These are phyloP conservation scores for Sigmodon hispidus DNA, from an alignment of 2,113 vertebrate species.

Conservation along the genomic window DNA sequence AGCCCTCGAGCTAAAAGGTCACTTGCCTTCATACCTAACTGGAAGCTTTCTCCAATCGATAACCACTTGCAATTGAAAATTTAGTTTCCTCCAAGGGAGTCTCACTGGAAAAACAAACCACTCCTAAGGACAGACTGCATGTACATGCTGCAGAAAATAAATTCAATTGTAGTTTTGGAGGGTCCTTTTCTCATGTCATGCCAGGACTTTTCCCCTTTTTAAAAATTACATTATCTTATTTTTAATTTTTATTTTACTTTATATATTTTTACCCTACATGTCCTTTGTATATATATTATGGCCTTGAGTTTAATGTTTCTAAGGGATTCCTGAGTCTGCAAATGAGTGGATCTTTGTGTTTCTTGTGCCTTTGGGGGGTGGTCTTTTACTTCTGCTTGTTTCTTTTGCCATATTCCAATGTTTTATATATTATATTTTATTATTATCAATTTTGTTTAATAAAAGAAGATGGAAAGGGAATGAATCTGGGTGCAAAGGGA, in stretches of 20 bases:
- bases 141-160: background rate
- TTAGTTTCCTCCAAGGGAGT: background rate
- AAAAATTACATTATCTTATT: background rate
- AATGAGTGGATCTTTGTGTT: background rate
- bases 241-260: too few species aligned
- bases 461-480: background rate
- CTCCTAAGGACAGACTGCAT: background rate
- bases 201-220: background rate
- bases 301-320: background rate
- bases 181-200: background rate
- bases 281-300: background rate
- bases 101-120: background rate
- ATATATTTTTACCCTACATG: background rate
- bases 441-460: background rate
- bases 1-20: background rate
- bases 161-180: background rate
- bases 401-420: background rate
- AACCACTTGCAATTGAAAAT: background rate
- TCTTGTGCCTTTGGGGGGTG: background rate
- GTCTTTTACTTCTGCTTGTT: background rate
- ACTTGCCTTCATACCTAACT: background rate
- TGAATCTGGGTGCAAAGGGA: background rate
- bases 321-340: background rate
- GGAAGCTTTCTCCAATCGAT: background rate
- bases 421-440: background rate